A percentile compares a stretch with the other conserved stretches of the same genome.
These are phyloP conservation scores for Temnothorax unifasciatus DNA, from an alignment of 2,888 invertebrate species.

Conservation along the genomic window DNA sequence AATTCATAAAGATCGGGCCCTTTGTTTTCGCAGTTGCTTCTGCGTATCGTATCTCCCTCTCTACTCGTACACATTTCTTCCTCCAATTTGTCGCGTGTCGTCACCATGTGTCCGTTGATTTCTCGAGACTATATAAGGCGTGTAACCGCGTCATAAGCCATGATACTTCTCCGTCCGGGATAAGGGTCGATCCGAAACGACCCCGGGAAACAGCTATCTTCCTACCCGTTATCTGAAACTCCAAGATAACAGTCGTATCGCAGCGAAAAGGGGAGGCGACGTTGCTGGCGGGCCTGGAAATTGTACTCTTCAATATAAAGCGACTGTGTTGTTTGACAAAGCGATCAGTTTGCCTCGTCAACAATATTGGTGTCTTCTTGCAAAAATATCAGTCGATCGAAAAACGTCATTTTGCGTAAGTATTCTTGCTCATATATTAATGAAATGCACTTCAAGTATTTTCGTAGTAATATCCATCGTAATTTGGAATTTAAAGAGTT, in stretches of 20 bases:
- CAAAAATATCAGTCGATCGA: neutral
- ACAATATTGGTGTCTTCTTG: slow-evolving; percentile 10
- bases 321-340: slow-evolving; percentile 38
- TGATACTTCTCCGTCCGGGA: slow-evolving; percentile 60
- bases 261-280: neutral
- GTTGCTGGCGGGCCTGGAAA: neutral
- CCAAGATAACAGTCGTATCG: neutral
- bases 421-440: slow-evolving; percentile 13
- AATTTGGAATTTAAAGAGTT: neutral
- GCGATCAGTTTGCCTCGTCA: slow-evolving; percentile 18
- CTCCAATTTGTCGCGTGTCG: slow-evolving; percentile 25
- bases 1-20: neutral
- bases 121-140: slow-evolving; percentile 30
- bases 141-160: neutral
- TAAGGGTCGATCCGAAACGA: slow-evolving; percentile 70
- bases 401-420: slow-evolving; percentile 3
- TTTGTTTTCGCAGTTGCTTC: slow-evolving; percentile 35
- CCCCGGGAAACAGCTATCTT: slow-evolving; percentile 44
- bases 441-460: too few relatives aligned
- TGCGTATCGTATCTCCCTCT: slow-evolving; percentile 19
- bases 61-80: neutral
- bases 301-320: slow-evolving; percentile 63
- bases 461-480: neutral
- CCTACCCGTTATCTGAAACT: slow-evolving; percentile 6
- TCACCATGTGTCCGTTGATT: neutral